Evolutionary conservation across 2,888 invertebrate genomes (phyloP), one percentile per base, ranked within the genome.

Genomic region (Nebria salina): DNA sequence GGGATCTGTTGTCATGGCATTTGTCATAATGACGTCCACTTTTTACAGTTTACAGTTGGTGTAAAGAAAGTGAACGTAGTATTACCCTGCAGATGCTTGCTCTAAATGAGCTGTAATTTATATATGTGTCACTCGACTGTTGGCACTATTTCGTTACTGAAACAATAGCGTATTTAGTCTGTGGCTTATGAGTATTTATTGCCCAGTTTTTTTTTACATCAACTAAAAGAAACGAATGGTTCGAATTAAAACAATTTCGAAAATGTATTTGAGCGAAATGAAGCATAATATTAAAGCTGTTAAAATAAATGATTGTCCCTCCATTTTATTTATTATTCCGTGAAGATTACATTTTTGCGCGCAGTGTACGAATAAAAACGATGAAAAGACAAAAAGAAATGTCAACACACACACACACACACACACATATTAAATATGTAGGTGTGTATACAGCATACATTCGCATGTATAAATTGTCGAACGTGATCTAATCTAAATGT

Each of bases 401-500:
- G 13, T 54, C 13, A 11, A 11, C 54, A 54, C 54, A 7, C 43
- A 43, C 43, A 43, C 9, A 43, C 9, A 43, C 43, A 43, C 43
- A 43, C 20, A 20, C 34, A 5, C 2, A 34, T 34, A 34, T 34
- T 34, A 34, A 4, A 5, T 34, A 34, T 34, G 34, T 34, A 34
- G 34, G 34, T 34, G 34, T 54, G 3, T 54, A 7, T 7, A 54
- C 20, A 2, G 13, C 54, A 7, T 54, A 54, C 54, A 54, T 1
- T 11, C 54, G 13, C 54, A 54, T 8, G 13, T 54, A 54, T 8
- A 54, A 79, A 75, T 79, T 79, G 74, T 75, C 79, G 79, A 79
- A 79, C 79, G 79, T 79, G 79, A 79, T 79, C 74, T 79, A 79
- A 79, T 79, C 79, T 79, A 79, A 79, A 79, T 79, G 79, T 79